phyloP scores from a whole-genome alignment of 2,797 vertebrate species.

The Mormyrus proboscirostris region DNA sequence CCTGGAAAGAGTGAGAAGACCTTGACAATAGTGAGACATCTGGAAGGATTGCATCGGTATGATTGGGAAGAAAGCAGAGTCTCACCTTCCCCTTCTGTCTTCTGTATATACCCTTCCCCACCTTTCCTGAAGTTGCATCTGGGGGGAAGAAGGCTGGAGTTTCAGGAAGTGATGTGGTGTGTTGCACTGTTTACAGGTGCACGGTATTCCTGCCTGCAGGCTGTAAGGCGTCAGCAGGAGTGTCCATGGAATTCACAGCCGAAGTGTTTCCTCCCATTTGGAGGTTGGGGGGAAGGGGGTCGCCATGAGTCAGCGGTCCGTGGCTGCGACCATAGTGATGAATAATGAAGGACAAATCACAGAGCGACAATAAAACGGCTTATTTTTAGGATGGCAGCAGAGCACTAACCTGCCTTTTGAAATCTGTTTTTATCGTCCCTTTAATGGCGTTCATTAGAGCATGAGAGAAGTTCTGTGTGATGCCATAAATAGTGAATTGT shows the following conservation, averaged over 20 bases:
- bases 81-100: background rate
- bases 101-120: background rate
- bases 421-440: conserved; percentile 7
- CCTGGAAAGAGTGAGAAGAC: background rate
- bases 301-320: background rate
- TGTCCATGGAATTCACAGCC: background rate
- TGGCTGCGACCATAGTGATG: background rate
- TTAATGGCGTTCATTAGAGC: conserved; percentile 11
- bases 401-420: background rate
- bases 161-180: background rate
- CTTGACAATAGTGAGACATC: background rate
- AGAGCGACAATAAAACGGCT: background rate
- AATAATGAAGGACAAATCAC: conserved; percentile 12
- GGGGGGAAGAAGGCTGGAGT: background rate
- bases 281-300: background rate
- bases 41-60: background rate
- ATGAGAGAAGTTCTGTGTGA: conserved; percentile 1
- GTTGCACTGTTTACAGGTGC: background rate
- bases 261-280: background rate
- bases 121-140: background rate
- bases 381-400: background rate
- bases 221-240: background rate
- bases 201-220: background rate
- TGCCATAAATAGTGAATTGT: conserved; percentile 6
- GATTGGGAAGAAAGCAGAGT: background rate